Conservation (phyloP, 2,888 invertebrate genomes). For the Drosophila koepferae region DNA sequence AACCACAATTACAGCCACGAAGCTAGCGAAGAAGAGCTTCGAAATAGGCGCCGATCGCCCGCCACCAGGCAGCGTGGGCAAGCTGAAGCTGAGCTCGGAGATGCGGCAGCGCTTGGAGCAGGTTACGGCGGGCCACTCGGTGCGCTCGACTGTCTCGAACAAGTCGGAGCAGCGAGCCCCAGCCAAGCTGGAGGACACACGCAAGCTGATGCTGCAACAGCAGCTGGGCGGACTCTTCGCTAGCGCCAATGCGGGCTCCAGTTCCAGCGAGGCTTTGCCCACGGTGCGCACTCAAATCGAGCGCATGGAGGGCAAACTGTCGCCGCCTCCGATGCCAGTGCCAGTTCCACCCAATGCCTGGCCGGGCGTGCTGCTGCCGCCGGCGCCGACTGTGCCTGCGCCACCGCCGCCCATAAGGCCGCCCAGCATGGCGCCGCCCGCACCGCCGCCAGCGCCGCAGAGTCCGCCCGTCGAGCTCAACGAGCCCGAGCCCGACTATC, state of each 20-base stretch:
- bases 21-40: conserved; percentile 87
- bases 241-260: conserved; percentile 43
- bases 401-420: conserved; percentile 87
- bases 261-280: conserved; percentile 60
- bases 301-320: conserved; percentile 87
- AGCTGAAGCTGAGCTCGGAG: conserved; percentile 94
- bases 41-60: conserved; percentile 93
- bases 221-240: conserved; percentile 89
- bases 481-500: conserved; percentile 65
- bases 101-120: conserved; percentile 95
- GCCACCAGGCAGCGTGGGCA: conserved; percentile 95
- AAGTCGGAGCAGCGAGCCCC: conserved; percentile 89
- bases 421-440: conserved; percentile 86
- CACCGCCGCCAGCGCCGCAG: conserved; percentile 89
- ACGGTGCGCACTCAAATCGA: conserved; percentile 87
- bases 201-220: conserved; percentile 93
- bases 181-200: conserved; percentile 94
- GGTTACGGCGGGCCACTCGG: conserved; percentile 95
- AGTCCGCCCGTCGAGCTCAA: conserved; percentile 84
- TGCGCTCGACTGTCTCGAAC: conserved; percentile 91
- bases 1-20: conserved; percentile 48
- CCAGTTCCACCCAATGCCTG: conserved; percentile 86
- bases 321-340: conserved; percentile 85
- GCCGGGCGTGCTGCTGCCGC: conserved; percentile 88
- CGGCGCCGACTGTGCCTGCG: conserved; percentile 87